Evolutionary conservation across 2,113 vertebrate species (phyloP), one percentile per base, ranked within the genome.

Genomic region (Ahaetulla prasina): DNA sequence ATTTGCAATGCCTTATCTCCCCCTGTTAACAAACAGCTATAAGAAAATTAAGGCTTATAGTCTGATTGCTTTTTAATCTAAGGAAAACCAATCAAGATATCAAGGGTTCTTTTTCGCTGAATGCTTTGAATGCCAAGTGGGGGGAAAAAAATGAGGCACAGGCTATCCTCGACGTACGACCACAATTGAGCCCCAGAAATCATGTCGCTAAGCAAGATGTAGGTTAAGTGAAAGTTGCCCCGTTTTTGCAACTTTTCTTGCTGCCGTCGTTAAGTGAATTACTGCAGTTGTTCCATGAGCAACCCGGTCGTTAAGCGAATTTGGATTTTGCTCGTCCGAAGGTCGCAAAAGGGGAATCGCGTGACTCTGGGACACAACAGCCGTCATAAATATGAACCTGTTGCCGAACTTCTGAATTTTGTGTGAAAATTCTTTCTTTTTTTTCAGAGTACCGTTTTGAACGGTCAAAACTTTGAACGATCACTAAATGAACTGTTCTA

Each of bases 21-120:
- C 27, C 93, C 93, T 95, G 95, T 97, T 96, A 97, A 96, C 95
- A 96, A 97, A 96, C 95, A 95, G 95, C 95, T 96, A 95, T 95
- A 96, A 95, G 95, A 97, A 97, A 96, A 97, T 97, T 96, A 96
- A 96, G 95, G 95, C 95, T 96, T 96, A 95, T 89, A 94, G 91
- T 92, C 95, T 89, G 94, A 96, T 95, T 95, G 94, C n/a, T 0
- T 95, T 97, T 96, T 96, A 96, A 96, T 92, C 92, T 96, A 96
- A 90, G 93, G 94, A 93, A 95, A 96, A 90, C 93, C 95, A 96
- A 96, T 96, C 96, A 95, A 96, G 95, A 95, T 96, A 97, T 96
- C 96, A 96, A 94, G 96, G 93, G 89, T 68, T 95, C 93, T 96
- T 68, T 97, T 95, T 95, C 1, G 94, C 95, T 93, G 93, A 95